Evolutionary conservation across 2,113 vertebrate species (phyloP).

Genomic region (Ranitomeya imitator): DNA sequence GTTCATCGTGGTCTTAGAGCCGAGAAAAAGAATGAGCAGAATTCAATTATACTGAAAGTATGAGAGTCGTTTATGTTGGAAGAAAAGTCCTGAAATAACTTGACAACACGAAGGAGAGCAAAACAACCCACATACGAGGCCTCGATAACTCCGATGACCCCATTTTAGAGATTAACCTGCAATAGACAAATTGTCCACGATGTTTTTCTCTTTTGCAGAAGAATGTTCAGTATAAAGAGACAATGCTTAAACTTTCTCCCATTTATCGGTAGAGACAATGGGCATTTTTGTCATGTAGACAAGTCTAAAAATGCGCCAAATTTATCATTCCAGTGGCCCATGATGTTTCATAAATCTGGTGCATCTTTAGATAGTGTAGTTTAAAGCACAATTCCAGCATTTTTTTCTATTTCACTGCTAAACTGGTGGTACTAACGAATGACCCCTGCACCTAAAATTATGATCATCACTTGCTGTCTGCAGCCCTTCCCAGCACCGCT

Average conservation of each 20-base stretch:
- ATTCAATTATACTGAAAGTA: background rate
- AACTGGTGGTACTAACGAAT: no score
- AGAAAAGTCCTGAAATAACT: background rate
- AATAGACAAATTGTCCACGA: background rate
- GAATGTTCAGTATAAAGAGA: background rate
- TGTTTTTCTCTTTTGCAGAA: background rate
- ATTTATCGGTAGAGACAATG: background rate
- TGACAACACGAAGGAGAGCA: background rate
- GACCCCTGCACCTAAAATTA: no score
- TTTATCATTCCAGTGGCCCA: no score
- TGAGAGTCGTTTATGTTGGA: background rate
- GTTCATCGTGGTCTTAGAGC: background rate
- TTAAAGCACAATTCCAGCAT: no score
- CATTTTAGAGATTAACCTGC: background rate
- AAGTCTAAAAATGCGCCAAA: no score
- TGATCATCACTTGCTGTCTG: no score
- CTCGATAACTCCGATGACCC: background rate
- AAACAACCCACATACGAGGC: background rate
- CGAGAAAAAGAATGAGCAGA: background rate
- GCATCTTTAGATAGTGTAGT: no score
- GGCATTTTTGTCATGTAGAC: no score
- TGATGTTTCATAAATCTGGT: no score
- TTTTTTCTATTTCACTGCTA: no score
- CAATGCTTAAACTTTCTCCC: background rate
- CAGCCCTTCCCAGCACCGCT: no score